Conservation (phyloP, 2,113 vertebrate species). For the Apus apus region DNA sequence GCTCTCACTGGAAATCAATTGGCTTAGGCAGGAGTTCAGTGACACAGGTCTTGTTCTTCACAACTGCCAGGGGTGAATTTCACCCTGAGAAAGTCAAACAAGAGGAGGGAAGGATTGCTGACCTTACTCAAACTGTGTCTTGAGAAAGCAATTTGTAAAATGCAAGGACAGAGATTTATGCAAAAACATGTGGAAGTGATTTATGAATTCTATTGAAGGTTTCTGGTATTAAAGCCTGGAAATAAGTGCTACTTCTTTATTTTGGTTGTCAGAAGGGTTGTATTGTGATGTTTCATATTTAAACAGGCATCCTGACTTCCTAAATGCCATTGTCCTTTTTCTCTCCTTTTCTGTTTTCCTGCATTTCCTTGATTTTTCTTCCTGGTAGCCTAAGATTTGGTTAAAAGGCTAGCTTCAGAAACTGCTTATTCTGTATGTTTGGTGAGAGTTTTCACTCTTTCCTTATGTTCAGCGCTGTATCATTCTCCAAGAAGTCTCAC, state of each 20-base stretch:
- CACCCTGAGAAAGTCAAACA: constrained; percentile 43
- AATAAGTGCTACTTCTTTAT: constrained; percentile 23
- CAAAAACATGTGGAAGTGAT: constrained; percentile 70
- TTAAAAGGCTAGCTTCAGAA: background rate
- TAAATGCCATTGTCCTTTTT: background rate
- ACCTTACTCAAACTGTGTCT: constrained; percentile 54
- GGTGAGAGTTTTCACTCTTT: background rate
- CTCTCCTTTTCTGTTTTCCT: background rate
- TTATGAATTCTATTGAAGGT: constrained; percentile 49
- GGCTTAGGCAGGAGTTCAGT: constrained; percentile 31
- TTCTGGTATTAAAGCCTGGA: constrained; percentile 41
- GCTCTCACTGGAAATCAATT: constrained; percentile 51
- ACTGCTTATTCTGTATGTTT: background rate
- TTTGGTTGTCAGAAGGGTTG: background rate
- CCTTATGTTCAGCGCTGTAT: background rate
- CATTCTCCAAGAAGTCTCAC: background rate
- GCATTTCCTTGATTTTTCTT: background rate
- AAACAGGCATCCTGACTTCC: background rate
- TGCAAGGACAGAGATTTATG: constrained; percentile 31
- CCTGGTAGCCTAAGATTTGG: background rate
- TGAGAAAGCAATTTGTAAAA: constrained; percentile 51
- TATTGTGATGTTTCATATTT: constrained; percentile 16
- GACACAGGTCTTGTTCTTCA: constrained; percentile 30
- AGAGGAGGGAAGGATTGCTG: constrained; percentile 21
- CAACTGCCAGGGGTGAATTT: constrained; percentile 39